Evolutionary conservation across 2,888 invertebrate species (phyloP).

Genomic region (Platerodrilus igneus): DNA sequence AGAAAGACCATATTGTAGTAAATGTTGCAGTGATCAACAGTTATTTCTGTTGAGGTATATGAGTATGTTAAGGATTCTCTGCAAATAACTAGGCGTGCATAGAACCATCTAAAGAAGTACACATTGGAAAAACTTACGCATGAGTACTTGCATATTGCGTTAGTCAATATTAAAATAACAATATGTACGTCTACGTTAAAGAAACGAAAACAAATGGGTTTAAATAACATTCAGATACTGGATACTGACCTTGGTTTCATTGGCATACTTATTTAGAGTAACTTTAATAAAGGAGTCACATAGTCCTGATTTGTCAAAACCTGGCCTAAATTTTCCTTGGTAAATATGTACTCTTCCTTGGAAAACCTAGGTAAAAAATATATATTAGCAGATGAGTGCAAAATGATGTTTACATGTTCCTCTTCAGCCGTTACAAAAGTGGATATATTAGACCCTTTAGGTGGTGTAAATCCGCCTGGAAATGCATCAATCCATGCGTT

Average conservation of each 20-base stretch:
- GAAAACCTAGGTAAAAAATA: constrained; percentile 46
- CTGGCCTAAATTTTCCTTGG: constrained; percentile 60
- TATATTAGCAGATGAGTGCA: background rate
- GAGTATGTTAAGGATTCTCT: too few species aligned
- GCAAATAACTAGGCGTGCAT: too few species aligned
- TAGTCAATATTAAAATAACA: too few species aligned
- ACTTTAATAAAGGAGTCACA: constrained; percentile 52
- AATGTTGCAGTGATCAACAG: too few species aligned
- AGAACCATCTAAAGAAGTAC: too few species aligned
- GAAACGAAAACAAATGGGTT: too few species aligned
- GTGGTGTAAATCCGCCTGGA: constrained; percentile 33
- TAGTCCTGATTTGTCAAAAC: constrained; percentile 51
- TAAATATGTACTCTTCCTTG: constrained; percentile 63
- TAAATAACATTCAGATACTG: too few species aligned
- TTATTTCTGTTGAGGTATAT: too few species aligned
- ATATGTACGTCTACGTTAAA: too few species aligned
- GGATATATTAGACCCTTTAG: constrained; percentile 21
- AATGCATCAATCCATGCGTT: constrained; percentile 30
- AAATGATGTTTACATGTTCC: constrained; percentile 26
- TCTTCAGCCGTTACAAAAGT: constrained; percentile 28
- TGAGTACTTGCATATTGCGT: too few species aligned
- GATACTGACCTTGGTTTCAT: constrained; percentile 47
- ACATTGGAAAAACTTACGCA: too few species aligned
- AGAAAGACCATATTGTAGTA: too few species aligned
- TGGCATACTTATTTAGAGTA: constrained; percentile 43